phyloP scores from a whole-genome alignment of 1,140 invertebrate genomes.

The Drosophila gunungcola region DNA sequence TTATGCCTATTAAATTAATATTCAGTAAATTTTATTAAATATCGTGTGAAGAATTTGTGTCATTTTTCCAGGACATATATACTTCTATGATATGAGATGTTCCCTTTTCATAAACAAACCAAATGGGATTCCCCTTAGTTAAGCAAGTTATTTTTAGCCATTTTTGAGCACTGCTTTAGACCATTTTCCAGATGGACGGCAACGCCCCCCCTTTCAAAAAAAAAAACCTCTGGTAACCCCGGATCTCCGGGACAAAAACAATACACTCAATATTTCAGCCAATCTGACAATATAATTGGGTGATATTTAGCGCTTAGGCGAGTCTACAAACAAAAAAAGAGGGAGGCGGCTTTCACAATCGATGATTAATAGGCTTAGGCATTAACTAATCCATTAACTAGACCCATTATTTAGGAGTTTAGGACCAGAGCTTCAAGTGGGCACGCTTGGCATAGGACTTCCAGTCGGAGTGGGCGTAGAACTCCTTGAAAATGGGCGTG shows the following conservation, averaged over 20 bases:
- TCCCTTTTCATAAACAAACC: background rate
- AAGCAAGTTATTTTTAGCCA: background rate
- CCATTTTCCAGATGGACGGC: constrained; percentile 6
- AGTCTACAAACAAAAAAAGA: constrained; percentile 61
- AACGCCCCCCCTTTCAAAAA: background rate
- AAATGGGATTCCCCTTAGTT: background rate
- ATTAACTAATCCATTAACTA: constrained; percentile 59
- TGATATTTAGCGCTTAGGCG: constrained; percentile 46
- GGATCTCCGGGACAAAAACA: constrained; percentile 7
- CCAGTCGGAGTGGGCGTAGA: constrained; percentile 88
- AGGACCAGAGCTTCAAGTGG: constrained; percentile 86
- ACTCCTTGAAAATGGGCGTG: constrained; percentile 88
- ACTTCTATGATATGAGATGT: too few relatives aligned
- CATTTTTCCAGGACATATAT: too few relatives aligned
- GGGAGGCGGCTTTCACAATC: constrained; percentile 39
- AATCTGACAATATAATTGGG: constrained; percentile 54
- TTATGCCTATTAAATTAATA: too few relatives aligned
- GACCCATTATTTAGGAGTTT: constrained; percentile 39
- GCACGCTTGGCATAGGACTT: constrained; percentile 86
- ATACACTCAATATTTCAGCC: constrained; percentile 25
- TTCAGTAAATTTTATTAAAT: too few relatives aligned
- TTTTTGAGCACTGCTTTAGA: constrained; percentile 3
- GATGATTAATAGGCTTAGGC: constrained; percentile 28
- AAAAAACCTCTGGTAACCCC: constrained; percentile 16
- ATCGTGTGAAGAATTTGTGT: too few relatives aligned